Conservation (phyloP, 2,113 vertebrate genomes). For the Platichthys flesus region DNA sequence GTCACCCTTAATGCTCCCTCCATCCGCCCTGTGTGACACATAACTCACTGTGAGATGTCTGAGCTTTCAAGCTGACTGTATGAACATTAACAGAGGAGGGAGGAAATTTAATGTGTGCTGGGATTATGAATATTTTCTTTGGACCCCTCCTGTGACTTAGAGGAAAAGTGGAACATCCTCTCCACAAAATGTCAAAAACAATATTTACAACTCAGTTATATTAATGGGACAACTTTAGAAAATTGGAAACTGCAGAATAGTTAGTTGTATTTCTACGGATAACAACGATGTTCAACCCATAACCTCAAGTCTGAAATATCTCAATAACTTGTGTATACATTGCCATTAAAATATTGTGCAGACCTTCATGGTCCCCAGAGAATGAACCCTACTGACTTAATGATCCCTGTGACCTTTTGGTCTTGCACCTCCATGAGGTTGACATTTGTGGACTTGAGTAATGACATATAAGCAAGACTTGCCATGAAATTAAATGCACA, state of each 20-base stretch:
- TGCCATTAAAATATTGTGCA: not conserved
- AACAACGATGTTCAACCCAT: not conserved
- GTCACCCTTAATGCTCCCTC: constrained; percentile 11
- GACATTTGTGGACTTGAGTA: not conserved
- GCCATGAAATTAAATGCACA: not conserved
- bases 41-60: constrained; percentile 26
- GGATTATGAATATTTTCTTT: constrained; percentile 2
- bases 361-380: not conserved
- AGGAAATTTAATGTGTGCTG: not conserved
- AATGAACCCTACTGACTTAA: no score
- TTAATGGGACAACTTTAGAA: not conserved
- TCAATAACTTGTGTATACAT: not conserved
- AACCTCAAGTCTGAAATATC: not conserved
- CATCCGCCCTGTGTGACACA: constrained; percentile 27
- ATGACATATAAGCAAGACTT: not conserved
- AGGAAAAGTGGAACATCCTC: not conserved
- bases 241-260: no score
- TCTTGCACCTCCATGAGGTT: no score
- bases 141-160: not conserved
- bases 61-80: constrained; percentile 20
- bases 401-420: no score
- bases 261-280: no score
- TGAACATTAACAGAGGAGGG: not conserved
- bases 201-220: not conserved
- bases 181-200: not conserved